Evolutionary conservation across 1,140 invertebrate species (phyloP).

Genomic region (Drosophila jambulina): DNA sequence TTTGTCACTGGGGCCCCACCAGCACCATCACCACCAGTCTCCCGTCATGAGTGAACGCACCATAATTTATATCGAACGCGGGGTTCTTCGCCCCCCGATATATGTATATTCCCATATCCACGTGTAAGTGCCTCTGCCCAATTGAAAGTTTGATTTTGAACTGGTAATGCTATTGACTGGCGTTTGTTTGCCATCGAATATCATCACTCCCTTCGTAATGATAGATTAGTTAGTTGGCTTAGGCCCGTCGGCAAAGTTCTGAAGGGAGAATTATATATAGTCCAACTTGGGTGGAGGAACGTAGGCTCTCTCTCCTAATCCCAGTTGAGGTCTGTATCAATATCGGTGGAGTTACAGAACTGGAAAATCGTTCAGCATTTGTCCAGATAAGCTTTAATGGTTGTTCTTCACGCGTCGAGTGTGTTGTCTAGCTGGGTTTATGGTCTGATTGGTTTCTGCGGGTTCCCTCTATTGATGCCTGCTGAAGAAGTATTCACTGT

Average conservation of each 20-base stretch:
- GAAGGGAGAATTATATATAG: constrained; percentile 19
- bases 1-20: constrained; percentile 63
- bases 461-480: constrained; percentile 14
- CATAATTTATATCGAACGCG: constrained; percentile 59
- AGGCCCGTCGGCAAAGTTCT: constrained; percentile 65
- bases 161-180: constrained; percentile 33
- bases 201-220: constrained; percentile 26
- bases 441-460: constrained; percentile 31
- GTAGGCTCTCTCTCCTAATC: constrained; percentile 63
- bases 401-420: constrained; percentile 58
- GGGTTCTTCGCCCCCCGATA: constrained; percentile 23
- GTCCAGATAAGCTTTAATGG: constrained; percentile 75
- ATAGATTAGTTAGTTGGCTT: constrained; percentile 56
- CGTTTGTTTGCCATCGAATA: constrained; percentile 32
- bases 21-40: neutral
- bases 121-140: constrained; percentile 8
- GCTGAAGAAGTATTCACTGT: constrained; percentile 30
- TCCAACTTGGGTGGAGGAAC: constrained; percentile 10
- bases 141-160: constrained; percentile 61
- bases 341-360: constrained; percentile 40
- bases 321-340: constrained; percentile 80
- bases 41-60: constrained; percentile 15
- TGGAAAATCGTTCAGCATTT: constrained; percentile 48
- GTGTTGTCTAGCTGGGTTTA: constrained; percentile 20
- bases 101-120: constrained; percentile 4